Percentiles rank a stretch among this genome's conserved stretches.
These are phyloP conservation scores for Artibeus jamaicensis DNA, from an alignment of 2,797 vertebrate genomes.

Conservation along the genomic window DNA sequence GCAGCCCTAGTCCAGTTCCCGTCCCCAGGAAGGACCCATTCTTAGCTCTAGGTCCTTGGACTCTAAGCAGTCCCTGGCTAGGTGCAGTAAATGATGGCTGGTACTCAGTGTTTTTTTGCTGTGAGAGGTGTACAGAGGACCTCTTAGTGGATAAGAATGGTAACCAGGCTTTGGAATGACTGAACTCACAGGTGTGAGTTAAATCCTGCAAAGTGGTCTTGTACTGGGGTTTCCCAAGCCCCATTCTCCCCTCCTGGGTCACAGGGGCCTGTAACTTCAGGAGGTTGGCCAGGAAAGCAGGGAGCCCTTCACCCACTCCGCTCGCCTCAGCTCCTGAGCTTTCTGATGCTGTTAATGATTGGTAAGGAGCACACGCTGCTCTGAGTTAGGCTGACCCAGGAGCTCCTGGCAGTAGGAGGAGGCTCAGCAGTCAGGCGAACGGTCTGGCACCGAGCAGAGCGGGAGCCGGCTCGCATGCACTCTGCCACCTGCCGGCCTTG, in stretches of 20 bases:
- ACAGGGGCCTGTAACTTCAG: fast-evolving
- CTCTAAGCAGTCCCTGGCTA: fast-evolving
- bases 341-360: fast-evolving
- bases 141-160: neutral
- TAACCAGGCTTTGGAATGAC: neutral
- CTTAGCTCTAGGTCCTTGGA: too few species aligned
- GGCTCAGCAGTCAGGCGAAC: neutral
- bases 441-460: neutral
- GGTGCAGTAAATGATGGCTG: neutral
- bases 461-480: neutral
- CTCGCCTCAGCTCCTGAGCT: neutral
- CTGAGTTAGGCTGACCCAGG: neutral
- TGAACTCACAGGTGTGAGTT: neutral
- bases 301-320: neutral
- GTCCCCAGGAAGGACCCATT: neutral
- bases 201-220: too few species aligned
- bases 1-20: neutral
- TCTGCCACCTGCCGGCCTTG: neutral
- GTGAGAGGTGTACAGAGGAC: too few species aligned
- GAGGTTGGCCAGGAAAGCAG: neutral
- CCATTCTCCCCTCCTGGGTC: neutral
- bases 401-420: neutral
- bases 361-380: fast-evolving
- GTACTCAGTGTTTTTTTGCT: fast-evolving
- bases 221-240: neutral